A percentile compares a stretch with the other conserved stretches of the same genome.
These are phyloP conservation scores for Enhydra lutris DNA, from an alignment of 2,113 vertebrate species.

Conservation along the genomic window DNA sequence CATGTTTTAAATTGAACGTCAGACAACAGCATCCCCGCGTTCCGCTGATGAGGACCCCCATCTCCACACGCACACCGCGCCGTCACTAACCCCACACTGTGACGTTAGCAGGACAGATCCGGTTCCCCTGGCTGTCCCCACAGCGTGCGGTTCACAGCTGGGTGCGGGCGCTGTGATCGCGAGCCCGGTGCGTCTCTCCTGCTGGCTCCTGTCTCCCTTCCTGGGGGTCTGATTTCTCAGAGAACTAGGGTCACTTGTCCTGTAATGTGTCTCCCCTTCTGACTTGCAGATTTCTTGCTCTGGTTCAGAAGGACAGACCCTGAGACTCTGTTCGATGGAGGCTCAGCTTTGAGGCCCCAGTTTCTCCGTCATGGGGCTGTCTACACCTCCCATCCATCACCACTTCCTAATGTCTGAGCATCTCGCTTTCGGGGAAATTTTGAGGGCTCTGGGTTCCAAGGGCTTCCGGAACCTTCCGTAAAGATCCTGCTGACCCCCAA, in stretches of 20 bases:
- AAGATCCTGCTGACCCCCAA: background rate
- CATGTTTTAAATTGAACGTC: no score
- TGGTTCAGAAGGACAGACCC: background rate
- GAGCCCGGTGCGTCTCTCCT: background rate
- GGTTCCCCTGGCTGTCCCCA: background rate
- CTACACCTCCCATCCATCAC: rapidly evolving
- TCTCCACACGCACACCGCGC: background rate
- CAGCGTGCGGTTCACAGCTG: rapidly evolving
- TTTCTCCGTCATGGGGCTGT: background rate
- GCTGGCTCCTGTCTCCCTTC: background rate
- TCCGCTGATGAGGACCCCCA: background rate
- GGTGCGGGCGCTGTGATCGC: background rate
- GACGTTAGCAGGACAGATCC: rapidly evolving
- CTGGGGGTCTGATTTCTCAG: background rate
- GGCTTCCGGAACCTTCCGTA: rapidly evolving
- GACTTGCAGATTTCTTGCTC: no score
- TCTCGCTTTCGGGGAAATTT: background rate
- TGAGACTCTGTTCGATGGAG: background rate
- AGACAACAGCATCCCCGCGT: background rate
- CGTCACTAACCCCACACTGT: background rate
- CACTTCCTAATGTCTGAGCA: rapidly evolving
- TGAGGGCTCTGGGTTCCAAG: rapidly evolving
- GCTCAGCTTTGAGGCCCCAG: background rate
- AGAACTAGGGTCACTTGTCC: no score
- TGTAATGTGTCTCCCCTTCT: background rate